Base-by-base conservation (phyloP, 2,797 vertebrate species). In the Vespertilio murinus region DNA sequence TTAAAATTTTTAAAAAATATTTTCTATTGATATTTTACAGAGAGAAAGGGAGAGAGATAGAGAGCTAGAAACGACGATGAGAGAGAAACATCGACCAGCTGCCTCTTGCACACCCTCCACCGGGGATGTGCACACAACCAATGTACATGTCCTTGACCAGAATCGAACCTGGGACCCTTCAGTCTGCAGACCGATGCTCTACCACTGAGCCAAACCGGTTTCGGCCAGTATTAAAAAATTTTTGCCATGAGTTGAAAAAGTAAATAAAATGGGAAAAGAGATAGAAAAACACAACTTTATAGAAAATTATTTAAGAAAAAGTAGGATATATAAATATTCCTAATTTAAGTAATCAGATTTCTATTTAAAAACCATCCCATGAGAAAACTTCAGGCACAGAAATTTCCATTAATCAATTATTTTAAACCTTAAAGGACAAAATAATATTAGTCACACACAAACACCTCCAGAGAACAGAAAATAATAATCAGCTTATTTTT, bases 381-480 rank as follows among this genome's bases (percentile, higher is more conserved):
- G 47, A 77, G 52, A 86, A 88, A 88, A 49, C 11, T 65, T 8
- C 2, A 84, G 28, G 20, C 30, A 65, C 22, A 82, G 22, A 77
- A 73, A 25, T 33, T 7, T 56, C 33, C 47, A 67, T 4, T 92
- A 82, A 67, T 78, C 14, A 78, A 92, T 67, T 82, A 13, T 47
- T 81, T 22, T 78, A 78, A 89, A 92, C 8, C 40, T 42, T 70
- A 59, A 80, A 80, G n/a, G 45, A 59, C 7, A 75, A 90, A 85
- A 65, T 71, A 80, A 25, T 91, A 64, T 59, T 35, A 85, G 23
- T 59, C 17, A 71, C 52, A 85, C 9, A 75, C n/a, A 42, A 59
- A 79, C 9, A 49, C 30, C 59, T 77, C 25, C 38, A 84, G 18
- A 95, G 69, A 94, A 70, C 14, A 79, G 54, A 93, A 74, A 88